Conservation (phyloP, 2,888 invertebrate genomes). For the Tribolium freemani region DNA sequence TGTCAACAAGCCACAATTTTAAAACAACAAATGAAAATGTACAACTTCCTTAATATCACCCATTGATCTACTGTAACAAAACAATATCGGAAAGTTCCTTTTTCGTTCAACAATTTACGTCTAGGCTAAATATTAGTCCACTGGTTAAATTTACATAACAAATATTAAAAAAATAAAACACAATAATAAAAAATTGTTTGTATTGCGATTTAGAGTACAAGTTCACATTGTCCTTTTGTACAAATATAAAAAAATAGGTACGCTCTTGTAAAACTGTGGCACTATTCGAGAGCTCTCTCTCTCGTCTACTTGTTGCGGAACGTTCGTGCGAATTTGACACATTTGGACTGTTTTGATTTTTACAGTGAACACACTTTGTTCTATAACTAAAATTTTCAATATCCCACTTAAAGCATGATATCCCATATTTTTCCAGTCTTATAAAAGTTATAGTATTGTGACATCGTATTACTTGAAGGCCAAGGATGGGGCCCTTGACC, state of each 20-base stretch:
- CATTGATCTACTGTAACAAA: background rate
- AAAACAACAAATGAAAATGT: slow-evolving; percentile 9
- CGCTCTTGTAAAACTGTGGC: slow-evolving; percentile 30
- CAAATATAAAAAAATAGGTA: slow-evolving; percentile 41
- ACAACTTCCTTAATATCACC: background rate
- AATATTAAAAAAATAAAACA: slow-evolving; percentile 1
- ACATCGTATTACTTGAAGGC: too few relatives aligned
- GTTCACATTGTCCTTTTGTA: slow-evolving; percentile 25
- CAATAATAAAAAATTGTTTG: background rate
- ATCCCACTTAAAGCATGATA: background rate
- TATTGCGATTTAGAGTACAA: background rate
- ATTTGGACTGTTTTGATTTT: slow-evolving; percentile 1
- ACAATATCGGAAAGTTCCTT: background rate
- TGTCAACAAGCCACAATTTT: slow-evolving; percentile 44
- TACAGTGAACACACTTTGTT: slow-evolving; percentile 31
- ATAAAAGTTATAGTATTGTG: too few relatives aligned
- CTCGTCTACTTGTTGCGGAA: background rate
- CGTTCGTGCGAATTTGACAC: background rate
- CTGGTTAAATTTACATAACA: slow-evolving; percentile 1
- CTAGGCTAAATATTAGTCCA: slow-evolving; percentile 1
- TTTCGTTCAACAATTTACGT: background rate
- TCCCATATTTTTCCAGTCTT: background rate
- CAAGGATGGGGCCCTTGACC: too few relatives aligned
- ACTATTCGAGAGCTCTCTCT: slow-evolving; percentile 15
- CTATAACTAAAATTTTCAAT: background rate